Base-by-base conservation (phyloP, 2,888 invertebrate species). In the Ophraella communa region DNA sequence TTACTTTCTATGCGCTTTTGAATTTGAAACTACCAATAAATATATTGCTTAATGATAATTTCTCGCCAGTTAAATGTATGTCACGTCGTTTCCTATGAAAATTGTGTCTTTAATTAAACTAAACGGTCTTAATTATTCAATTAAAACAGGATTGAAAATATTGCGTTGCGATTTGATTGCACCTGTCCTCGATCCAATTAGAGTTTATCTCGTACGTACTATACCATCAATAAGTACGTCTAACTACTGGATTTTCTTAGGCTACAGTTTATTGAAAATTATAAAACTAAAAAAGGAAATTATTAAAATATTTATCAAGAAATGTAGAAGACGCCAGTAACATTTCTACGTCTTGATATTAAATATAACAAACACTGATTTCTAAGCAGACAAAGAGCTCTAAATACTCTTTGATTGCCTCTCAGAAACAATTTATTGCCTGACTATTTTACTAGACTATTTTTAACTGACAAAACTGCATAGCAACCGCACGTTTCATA, bases 171-270 rank as follows among this genome's bases (percentile, higher is more conserved):
- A 51, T 51, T 59, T 65, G 68, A 70, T 70, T 68, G 58, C 44
- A 57, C 56, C 30, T 42, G 70, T 66, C 70, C 70, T 70, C 70
- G 67, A 64, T 70, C 67, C 62, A 70, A 70, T 70, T 68, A 64
- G 42, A 61, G 64, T 67, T 69, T 66, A 68, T 68, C 70, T 70
- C 67, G 23, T 49, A 27, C 30, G n/a, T 42, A 63, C 62, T 57
- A 44, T n/a, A n/a, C n/a, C n/a, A n/a, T n/a, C n/a, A n/a, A n/a
- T n/a, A n/a, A n/a, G n/a, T n/a, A n/a, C n/a, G n/a, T 54, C 33
- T 45, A 53, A 45, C 45, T n/a, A 47, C 14, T 55, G 42, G n/a
- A 20, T 44, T 44, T 44, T 10, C 20, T 20, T 20, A 44, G n/a
- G n/a, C 42, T 42, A 14, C 42, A 14, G 3, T 11, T 30, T 30